phyloP scores from a whole-genome alignment of 2,888 invertebrate species.

The Cotesia congregata region DNA sequence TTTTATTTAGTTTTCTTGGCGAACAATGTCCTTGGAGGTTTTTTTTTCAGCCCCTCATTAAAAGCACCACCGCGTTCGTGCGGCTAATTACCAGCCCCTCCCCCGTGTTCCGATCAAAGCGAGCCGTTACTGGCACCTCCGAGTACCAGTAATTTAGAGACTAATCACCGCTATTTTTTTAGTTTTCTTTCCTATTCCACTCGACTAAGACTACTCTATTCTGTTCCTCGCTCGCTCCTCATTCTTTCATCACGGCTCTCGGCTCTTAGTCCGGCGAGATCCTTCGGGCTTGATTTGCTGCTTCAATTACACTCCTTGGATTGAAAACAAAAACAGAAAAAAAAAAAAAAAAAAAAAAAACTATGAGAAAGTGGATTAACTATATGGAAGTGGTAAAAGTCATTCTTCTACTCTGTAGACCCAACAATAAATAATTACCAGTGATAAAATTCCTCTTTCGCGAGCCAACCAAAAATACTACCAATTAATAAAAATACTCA shows the following conservation, averaged over 20 bases:
- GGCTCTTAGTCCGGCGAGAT: slow-evolving; percentile 27
- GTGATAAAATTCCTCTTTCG: neutral
- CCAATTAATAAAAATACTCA: neutral
- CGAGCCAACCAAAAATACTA: neutral
- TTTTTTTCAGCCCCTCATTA: slow-evolving; percentile 41
- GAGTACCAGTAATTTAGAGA: slow-evolving; percentile 45
- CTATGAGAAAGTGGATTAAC: neutral
- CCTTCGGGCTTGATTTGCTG: slow-evolving; percentile 38
- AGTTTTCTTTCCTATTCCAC: slow-evolving; percentile 27
- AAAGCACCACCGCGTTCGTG: slow-evolving; percentile 49
- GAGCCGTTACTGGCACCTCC: slow-evolving; percentile 45
- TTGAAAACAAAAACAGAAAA: slow-evolving; percentile 1
- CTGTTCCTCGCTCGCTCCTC: slow-evolving; percentile 43
- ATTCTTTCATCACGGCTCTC: slow-evolving; percentile 39
- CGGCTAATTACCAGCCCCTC: slow-evolving; percentile 52
- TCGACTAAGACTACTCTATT: slow-evolving; percentile 41
- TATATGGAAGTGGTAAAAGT: neutral
- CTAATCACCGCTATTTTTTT: slow-evolving; percentile 42
- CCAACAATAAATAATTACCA: neutral
- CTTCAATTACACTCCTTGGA: slow-evolving; percentile 37
- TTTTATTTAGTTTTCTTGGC: slow-evolving; percentile 29
- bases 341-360: neutral
- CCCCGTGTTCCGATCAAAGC: slow-evolving; percentile 43
- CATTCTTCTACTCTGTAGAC: neutral
- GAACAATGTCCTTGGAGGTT: slow-evolving; percentile 42